Evolutionary conservation across 2,888 invertebrate genomes (phyloP).

Genomic region (Microplitis deprimator): DNA sequence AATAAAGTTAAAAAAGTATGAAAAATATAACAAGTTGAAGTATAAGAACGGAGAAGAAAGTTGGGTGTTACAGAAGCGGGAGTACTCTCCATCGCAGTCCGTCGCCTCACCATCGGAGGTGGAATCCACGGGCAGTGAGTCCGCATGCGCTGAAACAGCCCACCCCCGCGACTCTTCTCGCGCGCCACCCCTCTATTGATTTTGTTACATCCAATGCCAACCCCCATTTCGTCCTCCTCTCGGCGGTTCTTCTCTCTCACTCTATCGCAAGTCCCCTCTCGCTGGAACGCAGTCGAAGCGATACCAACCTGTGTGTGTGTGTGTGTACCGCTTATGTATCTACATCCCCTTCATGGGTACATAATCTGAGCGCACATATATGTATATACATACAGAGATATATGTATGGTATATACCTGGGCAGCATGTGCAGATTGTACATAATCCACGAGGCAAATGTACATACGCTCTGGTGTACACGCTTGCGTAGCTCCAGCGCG

Average conservation of each 20-base stretch:
- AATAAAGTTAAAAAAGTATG: neutral
- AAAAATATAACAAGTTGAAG: neutral
- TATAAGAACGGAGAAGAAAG: constrained; percentile 24
- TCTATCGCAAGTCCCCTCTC: constrained; percentile 21
- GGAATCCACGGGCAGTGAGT: constrained; percentile 54
- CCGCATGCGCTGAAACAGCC: constrained; percentile 51
- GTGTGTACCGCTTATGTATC: constrained; percentile 26
- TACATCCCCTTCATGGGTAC: constrained; percentile 32
- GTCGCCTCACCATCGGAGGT: constrained; percentile 73
- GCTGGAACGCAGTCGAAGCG: constrained; percentile 42
- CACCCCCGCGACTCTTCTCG: constrained; percentile 62
- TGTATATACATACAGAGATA: constrained; percentile 33
- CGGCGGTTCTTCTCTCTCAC: constrained; percentile 3
- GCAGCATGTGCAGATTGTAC: constrained; percentile 36
- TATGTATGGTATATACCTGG: constrained; percentile 30
- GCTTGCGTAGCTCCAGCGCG: constrained; percentile 30
- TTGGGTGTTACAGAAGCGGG: constrained; percentile 49
- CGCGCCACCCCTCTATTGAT: constrained; percentile 72
- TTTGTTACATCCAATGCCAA: constrained; percentile 70
- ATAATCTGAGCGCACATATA: constrained; percentile 30
- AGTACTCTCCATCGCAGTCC: constrained; percentile 69
- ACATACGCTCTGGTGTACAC: constrained; percentile 26
- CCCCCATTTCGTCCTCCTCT: constrained; percentile 45
- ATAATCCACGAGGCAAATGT: constrained; percentile 48
- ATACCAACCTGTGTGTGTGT: constrained; percentile 41